Evolutionary conservation across 2,888 invertebrate species (phyloP).

Genomic region (Chouioia cunea): DNA sequence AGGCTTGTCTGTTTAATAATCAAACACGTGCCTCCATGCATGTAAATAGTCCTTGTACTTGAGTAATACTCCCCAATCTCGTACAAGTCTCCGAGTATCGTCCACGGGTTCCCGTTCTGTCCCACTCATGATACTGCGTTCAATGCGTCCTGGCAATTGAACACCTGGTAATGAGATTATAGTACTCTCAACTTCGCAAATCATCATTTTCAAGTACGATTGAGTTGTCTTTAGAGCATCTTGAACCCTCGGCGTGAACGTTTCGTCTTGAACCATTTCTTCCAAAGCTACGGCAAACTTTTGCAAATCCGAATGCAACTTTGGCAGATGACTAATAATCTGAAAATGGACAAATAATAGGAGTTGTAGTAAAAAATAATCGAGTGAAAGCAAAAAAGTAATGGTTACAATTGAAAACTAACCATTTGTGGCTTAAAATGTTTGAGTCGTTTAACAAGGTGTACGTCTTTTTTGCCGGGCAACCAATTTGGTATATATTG

Average conservation of each 20-base stretch:
- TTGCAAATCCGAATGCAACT: constrained; percentile 71
- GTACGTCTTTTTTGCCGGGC: constrained; percentile 62
- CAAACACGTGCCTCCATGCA: constrained; percentile 60
- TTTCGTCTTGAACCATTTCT: constrained; percentile 68
- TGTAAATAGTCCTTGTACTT: constrained; percentile 66
- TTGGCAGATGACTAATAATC: constrained; percentile 73
- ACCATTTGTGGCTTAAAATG: constrained; percentile 36
- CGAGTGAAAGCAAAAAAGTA: too few species aligned
- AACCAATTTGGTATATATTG: constrained; percentile 68
- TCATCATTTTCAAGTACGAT: constrained; percentile 64
- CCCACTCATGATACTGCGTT: constrained; percentile 62
- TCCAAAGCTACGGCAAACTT: constrained; percentile 70
- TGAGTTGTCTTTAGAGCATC: constrained; percentile 64
- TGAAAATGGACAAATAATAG: constrained; percentile 57
- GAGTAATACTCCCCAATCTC: constrained; percentile 66
- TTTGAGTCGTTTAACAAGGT: constrained; percentile 52
- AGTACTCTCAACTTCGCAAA: constrained; percentile 73
- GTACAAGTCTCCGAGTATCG: constrained; percentile 62
- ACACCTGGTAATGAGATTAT: constrained; percentile 55
- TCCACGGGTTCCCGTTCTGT: constrained; percentile 61
- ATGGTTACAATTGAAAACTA: background rate
- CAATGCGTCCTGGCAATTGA: constrained; percentile 57
- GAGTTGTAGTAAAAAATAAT: constrained; percentile 5
- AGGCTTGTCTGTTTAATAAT: constrained; percentile 18
- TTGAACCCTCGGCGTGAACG: constrained; percentile 65